A percentile compares a stretch with the other conserved stretches of the same genome.
phyloP scores from a whole-genome alignment of 1,140 invertebrate species.

The Adoxophyes honmai region DNA sequence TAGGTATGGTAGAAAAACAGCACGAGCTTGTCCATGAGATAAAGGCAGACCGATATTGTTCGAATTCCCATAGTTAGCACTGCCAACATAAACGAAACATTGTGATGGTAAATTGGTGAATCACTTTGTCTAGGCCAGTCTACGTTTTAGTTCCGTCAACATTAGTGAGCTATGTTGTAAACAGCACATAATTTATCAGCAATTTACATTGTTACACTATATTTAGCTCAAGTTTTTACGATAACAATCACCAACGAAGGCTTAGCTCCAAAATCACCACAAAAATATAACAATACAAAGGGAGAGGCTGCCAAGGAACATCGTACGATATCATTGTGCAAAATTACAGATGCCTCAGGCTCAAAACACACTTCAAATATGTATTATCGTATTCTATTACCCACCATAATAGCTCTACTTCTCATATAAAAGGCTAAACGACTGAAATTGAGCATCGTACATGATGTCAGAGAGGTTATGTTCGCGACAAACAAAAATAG shows the following conservation, averaged over 20 bases:
- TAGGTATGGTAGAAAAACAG: not conserved
- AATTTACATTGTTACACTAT: not conserved
- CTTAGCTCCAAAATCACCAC: not conserved
- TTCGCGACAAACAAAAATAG: constrained; percentile 75
- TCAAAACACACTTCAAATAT: constrained; percentile 9
- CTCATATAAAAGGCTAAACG: constrained; percentile 31
- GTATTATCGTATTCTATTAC: constrained; percentile 5
- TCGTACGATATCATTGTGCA: not conserved
- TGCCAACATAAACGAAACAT: constrained; percentile 8
- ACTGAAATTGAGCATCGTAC: constrained; percentile 49
- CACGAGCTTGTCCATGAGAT: not conserved
- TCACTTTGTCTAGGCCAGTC: constrained; percentile 5
- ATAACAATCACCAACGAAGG: not conserved
- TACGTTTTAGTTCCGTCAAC: constrained; percentile 6
- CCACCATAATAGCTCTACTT: constrained; percentile 20
- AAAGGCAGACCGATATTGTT: constrained; percentile 1
- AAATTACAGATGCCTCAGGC: not conserved
- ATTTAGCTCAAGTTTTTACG: not conserved
- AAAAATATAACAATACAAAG: not conserved
- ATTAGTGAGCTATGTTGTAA: not conserved
- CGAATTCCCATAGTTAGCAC: not conserved
- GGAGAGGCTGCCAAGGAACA: not conserved
- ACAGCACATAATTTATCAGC: not conserved
- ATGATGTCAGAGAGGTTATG: constrained; percentile 67
- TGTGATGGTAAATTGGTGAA: constrained; percentile 14